A percentile compares a stretch with the other conserved stretches of the same genome.
phyloP scores from a whole-genome alignment of 1,140 invertebrate genomes.

The Drosophila busckii region DNA sequence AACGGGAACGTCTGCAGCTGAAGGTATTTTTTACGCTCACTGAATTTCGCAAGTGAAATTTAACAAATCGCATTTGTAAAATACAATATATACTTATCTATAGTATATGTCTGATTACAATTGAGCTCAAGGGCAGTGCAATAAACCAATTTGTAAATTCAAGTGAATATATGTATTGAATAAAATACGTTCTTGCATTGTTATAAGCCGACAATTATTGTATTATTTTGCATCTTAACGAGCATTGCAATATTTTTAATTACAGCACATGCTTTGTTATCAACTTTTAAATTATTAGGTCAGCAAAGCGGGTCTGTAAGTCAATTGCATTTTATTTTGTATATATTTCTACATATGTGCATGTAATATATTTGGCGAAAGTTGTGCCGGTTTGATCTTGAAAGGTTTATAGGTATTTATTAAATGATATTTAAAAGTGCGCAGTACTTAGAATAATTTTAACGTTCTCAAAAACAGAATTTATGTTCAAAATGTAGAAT shows the following conservation, averaged over 20 bases:
- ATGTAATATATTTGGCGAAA: no score
- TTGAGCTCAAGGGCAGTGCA: slow-evolving; percentile 38
- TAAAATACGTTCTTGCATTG: slow-evolving; percentile 2
- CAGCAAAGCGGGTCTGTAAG: slow-evolving; percentile 15
- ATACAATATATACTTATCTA: no score
- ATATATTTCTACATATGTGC: no score
- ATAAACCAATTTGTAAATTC: slow-evolving; percentile 63
- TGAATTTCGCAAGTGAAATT: slow-evolving; percentile 36
- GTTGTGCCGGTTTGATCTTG: no score
- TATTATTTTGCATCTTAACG: not conserved
- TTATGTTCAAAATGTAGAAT: no score
- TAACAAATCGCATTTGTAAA: no score
- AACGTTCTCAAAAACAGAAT: no score
- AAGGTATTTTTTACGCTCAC: slow-evolving; percentile 56
- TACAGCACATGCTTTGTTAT: slow-evolving; percentile 1
- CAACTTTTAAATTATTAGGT: slow-evolving; percentile 18
- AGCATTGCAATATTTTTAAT: not conserved
- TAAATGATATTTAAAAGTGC: no score
- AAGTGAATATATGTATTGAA: slow-evolving; percentile 10
- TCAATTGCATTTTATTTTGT: not conserved
- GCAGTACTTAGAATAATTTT: no score
- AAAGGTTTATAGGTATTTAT: no score
- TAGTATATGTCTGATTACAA: no score
- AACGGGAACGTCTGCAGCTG: slow-evolving; percentile 27
- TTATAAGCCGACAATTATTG: no score